Evolutionary conservation across 2,888 invertebrate species (phyloP), one percentile per base, ranked within the genome.

Genomic region (Pherbina coryleti): DNA sequence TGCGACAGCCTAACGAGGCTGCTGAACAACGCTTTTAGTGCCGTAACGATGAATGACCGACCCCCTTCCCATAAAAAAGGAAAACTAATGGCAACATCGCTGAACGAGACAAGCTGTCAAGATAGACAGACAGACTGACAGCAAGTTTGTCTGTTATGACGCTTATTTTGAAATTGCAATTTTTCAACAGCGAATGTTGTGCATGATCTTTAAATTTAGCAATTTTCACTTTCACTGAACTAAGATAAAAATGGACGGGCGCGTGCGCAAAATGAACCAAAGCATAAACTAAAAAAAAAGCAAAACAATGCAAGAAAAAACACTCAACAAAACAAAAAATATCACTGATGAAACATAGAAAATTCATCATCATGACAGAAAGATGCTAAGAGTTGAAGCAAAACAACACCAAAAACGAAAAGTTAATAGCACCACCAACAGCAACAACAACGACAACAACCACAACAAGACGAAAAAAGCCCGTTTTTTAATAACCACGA

Each of bases 221-320:
- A 86, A 86, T 86, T 86, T 86, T 86, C 86, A 85, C 86, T 86
- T 86, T 86, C 85, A 86, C 85, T 86, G 76, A 76, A 69, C 77
- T 79, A 74, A 55, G 14, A 55, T n/a, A n/a, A 44, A 75, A 75
- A 55, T 67, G 67, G 25, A 55, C 53, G 51, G 34, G 53, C 37
- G 34, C 67, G 31, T 31, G 53, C 67, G 28, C 34, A 17, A 75
- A 55, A 66, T 49, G 49, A 72, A n/a, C 34, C n/a, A 53, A 53
- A 34, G 28, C 17, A 53, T 11, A 31, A n/a, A 55, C 8, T 25
- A 51, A 37, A 70, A 14, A n/a, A 5, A 28, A 19, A 19, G 22
- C 19, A 70, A 22, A 31, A 28, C 44, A 44, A 44, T 14, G 14
- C 17, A n/a, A 34, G 14, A n/a, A 70, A 55, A 44, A 37, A 17